Conservation (phyloP, 2,113 vertebrate species). For the Tachuris rubrigastra region DNA sequence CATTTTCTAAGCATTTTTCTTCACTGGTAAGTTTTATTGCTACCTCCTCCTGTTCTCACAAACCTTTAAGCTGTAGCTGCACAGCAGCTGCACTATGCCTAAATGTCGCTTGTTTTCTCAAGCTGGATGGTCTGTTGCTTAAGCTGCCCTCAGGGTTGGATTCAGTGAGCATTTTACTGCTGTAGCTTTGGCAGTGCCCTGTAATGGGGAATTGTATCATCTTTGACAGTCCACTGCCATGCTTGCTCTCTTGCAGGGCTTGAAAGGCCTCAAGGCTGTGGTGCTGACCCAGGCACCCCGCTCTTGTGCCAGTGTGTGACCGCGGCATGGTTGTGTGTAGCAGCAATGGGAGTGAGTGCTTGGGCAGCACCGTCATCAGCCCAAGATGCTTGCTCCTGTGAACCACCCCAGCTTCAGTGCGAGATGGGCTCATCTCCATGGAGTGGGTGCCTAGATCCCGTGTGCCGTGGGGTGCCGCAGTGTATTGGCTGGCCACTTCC, state of each 20-base stretch:
- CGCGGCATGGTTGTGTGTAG: fast-evolving
- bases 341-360: neutral
- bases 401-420: fast-evolving
- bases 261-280: fast-evolving
- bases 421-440: fast-evolving
- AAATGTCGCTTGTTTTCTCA: neutral
- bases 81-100: neutral
- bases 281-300: fast-evolving
- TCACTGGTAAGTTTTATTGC: fast-evolving
- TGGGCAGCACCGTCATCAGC: fast-evolving
- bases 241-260: neutral
- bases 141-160: neutral
- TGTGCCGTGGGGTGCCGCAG: neutral
- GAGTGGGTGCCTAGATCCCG: fast-evolving
- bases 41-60: neutral
- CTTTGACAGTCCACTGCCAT: fast-evolving
- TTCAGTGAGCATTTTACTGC: fast-evolving
- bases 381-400: neutral
- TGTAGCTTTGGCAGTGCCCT: neutral
- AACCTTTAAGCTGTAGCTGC: neutral
- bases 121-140: neutral
- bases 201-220: neutral
- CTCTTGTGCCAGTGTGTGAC: fast-evolving
- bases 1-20: neutral
- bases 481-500: neutral